Evolutionary conservation across 2,113 vertebrate genomes (phyloP).

Genomic region (Heteronetta atricapilla): DNA sequence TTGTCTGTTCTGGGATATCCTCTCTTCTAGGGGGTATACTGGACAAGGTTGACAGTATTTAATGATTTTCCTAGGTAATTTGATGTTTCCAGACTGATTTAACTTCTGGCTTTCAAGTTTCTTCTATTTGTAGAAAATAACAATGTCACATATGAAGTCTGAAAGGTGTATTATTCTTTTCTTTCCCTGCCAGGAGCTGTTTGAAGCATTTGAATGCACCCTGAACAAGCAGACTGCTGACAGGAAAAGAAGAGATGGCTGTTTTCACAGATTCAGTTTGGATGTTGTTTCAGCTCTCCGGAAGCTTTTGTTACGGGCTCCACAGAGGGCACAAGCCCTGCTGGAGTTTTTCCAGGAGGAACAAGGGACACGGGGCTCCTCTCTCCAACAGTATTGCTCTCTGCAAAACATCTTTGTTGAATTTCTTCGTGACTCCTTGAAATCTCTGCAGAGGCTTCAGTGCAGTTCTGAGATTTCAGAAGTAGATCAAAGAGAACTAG

Average conservation of each 20-base stretch:
- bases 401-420: slow-evolving; percentile 84
- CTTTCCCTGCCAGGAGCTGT: slow-evolving; percentile 82
- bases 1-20: background rate
- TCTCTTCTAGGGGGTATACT: background rate
- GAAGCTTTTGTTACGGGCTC: slow-evolving; percentile 79
- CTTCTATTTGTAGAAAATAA: background rate
- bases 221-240: slow-evolving; percentile 47
- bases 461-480: slow-evolving; percentile 35
- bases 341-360: slow-evolving; percentile 82
- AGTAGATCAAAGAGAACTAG: slow-evolving; percentile 39
- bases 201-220: slow-evolving; percentile 75
- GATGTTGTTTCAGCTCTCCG: slow-evolving; percentile 79
- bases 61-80: background rate
- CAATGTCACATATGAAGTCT: background rate
- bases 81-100: background rate
- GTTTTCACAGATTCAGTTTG: slow-evolving; percentile 65
- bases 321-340: slow-evolving; percentile 81
- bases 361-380: background rate
- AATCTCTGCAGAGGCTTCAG: slow-evolving; percentile 59
- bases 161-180: background rate
- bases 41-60: background rate
- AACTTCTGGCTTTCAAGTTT: background rate
- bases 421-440: slow-evolving; percentile 79
- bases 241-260: slow-evolving; percentile 42
- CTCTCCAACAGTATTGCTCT: background rate